phyloP scores from a whole-genome alignment of 2,888 invertebrate genomes.

The Morpho achilles region DNA sequence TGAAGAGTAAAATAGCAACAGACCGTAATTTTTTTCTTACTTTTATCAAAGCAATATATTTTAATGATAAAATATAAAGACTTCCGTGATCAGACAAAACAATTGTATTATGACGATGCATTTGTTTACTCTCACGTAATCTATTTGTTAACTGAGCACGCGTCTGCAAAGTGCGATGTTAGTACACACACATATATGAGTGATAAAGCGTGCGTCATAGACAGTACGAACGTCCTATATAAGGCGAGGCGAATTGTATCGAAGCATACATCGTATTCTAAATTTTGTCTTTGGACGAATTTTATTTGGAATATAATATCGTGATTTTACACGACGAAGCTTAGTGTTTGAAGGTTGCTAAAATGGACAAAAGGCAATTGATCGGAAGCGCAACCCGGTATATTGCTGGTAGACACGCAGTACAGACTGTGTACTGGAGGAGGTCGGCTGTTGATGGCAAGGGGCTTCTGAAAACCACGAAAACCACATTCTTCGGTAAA shows the following conservation, averaged over 20 bases:
- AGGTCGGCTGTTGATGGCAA: constrained; percentile 68
- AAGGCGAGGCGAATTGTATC: constrained; percentile 22
- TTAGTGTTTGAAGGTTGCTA: not conserved
- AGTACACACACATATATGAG: constrained; percentile 37
- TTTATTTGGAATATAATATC: not conserved
- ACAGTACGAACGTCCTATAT: constrained; percentile 35
- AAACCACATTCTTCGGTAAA: constrained; percentile 78
- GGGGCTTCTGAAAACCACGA: constrained; percentile 77
- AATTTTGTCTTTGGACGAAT: not conserved
- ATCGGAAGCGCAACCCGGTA: constrained; percentile 85
- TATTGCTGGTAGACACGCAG: constrained; percentile 85
- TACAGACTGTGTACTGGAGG: constrained; percentile 89
- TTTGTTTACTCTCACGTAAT: constrained; percentile 21
- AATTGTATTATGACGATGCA: constrained; percentile 4
- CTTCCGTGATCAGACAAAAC: too few relatives aligned
- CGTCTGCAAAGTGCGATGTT: constrained; percentile 57
- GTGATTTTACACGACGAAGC: too few relatives aligned
- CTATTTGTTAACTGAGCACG: constrained; percentile 42
- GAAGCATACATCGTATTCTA: constrained; percentile 10
- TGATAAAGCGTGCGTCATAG: constrained; percentile 33
- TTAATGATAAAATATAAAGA: too few relatives aligned
- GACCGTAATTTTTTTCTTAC: too few relatives aligned
- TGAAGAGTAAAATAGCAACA: too few relatives aligned
- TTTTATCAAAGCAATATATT: too few relatives aligned
- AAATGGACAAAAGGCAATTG: constrained; percentile 75